Conservation (phyloP, 2,888 invertebrate species). For the Plusia festucae region DNA sequence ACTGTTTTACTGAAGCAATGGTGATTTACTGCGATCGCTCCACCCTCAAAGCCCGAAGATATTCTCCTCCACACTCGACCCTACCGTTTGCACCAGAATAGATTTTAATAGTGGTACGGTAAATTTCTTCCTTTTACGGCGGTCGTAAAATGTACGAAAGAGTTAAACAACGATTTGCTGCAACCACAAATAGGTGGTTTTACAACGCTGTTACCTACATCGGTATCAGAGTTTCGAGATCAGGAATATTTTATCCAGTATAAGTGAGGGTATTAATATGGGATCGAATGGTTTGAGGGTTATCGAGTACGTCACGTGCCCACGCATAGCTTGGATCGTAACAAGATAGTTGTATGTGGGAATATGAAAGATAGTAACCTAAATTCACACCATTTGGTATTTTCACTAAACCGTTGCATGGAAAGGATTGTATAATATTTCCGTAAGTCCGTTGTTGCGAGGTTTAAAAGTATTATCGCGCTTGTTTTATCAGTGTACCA, state of each 20-base stretch:
- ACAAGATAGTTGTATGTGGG: conserved; percentile 3
- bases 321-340: conserved; percentile 24
- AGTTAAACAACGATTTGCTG: conserved; percentile 80
- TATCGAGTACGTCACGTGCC: conserved; percentile 7
- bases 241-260: conserved; percentile 31
- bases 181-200: conserved; percentile 76
- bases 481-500: background rate
- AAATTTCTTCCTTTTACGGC: conserved; percentile 79
- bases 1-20: conserved; percentile 42
- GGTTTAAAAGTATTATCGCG: background rate
- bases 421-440: background rate
- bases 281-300: conserved; percentile 24
- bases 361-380: conserved; percentile 29
- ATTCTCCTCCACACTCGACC: conserved; percentile 40
- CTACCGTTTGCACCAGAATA: conserved; percentile 69
- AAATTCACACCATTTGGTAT: conserved; percentile 33
- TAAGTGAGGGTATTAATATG: conserved; percentile 24
- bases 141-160: conserved; percentile 78
- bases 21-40: conserved; percentile 45
- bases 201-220: conserved; percentile 42
- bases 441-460: background rate
- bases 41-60: conserved; percentile 42
- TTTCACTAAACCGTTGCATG: conserved; percentile 13
- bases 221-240: conserved; percentile 30
- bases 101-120: conserved; percentile 73